Percentiles rank a stretch among this genome's conserved stretches.
Evolutionary conservation across 2,888 invertebrate genomes (phyloP).

Genomic region (Leptopilina myrica): DNA sequence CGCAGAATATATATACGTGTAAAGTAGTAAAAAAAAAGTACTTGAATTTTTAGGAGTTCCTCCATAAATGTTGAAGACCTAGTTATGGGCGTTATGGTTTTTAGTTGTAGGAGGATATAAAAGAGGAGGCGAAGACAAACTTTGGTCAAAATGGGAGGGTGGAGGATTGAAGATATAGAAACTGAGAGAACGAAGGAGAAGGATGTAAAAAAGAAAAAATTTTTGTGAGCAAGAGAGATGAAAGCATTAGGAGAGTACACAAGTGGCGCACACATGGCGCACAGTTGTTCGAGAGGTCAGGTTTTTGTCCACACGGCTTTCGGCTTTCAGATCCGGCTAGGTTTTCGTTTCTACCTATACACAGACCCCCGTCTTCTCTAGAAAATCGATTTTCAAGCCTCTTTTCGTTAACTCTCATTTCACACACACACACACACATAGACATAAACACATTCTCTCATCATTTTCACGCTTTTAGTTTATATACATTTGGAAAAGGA

Average conservation of each 20-base stretch:
- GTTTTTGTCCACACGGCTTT: slow-evolving; percentile 73
- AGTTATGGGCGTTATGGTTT: slow-evolving; percentile 37
- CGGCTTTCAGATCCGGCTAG: slow-evolving; percentile 70
- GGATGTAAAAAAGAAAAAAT: slow-evolving; percentile 43
- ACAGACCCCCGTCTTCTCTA: slow-evolving; percentile 27
- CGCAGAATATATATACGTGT: background rate
- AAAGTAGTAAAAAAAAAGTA: slow-evolving; percentile 8
- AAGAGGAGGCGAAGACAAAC: slow-evolving; percentile 3
- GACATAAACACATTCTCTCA: background rate
- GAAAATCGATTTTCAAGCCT: slow-evolving; percentile 9
- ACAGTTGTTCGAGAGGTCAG: slow-evolving; percentile 76
- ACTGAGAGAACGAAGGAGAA: slow-evolving; percentile 45
- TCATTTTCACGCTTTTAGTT: background rate
- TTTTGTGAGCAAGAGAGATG: slow-evolving; percentile 48
- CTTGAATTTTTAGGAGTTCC: slow-evolving; percentile 23
- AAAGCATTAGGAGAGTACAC: slow-evolving; percentile 57
- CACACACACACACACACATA: background rate
- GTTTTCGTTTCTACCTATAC: slow-evolving; percentile 53
- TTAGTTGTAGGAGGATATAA: slow-evolving; percentile 4
- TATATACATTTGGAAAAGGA: background rate
- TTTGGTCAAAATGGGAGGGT: slow-evolving; percentile 28
- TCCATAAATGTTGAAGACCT: slow-evolving; percentile 29
- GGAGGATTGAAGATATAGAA: slow-evolving; percentile 6
- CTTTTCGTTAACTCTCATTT: slow-evolving; percentile 31
- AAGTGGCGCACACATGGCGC: slow-evolving; percentile 76